Evolutionary conservation across 2,797 vertebrate species (phyloP).

Genomic region (Ptychobarbus kaznakovi): DNA sequence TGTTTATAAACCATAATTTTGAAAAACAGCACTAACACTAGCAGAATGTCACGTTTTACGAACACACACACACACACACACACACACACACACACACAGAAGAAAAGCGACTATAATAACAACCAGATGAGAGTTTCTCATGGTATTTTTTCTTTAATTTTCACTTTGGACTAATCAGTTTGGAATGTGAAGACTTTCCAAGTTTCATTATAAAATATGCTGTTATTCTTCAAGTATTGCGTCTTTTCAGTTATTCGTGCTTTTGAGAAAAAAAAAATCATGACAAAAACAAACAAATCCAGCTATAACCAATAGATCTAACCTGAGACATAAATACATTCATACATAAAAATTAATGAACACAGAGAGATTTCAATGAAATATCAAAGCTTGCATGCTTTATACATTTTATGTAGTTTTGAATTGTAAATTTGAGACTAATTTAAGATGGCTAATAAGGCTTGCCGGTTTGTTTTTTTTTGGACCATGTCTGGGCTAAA

Average conservation of each 20-base stretch:
- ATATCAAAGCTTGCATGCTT: not conserved
- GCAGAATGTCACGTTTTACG: conserved; percentile 4
- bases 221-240: conserved; percentile 73
- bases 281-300: not conserved
- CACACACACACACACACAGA: conserved; percentile 70
- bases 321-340: not conserved
- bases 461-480: not conserved
- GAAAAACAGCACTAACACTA: conserved; percentile 53
- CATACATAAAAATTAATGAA: not conserved
- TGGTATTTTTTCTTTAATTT: conserved; percentile 66
- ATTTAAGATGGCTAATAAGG: not conserved
- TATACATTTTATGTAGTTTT: not conserved
- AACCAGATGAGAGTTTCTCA: conserved; percentile 89
- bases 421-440: not conserved
- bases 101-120: conserved; percentile 87
- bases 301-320: not conserved
- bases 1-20: conserved; percentile 65
- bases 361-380: not conserved
- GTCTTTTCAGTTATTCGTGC: conserved; percentile 64
- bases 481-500: not conserved
- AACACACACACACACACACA: conserved; percentile 63
- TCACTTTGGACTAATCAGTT: conserved; percentile 86
- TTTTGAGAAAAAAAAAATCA: not conserved
- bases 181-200: conserved; percentile 89
- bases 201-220: conserved; percentile 88